phyloP scores from a whole-genome alignment of 2,113 vertebrate genomes.

The Lepus europaeus region DNA sequence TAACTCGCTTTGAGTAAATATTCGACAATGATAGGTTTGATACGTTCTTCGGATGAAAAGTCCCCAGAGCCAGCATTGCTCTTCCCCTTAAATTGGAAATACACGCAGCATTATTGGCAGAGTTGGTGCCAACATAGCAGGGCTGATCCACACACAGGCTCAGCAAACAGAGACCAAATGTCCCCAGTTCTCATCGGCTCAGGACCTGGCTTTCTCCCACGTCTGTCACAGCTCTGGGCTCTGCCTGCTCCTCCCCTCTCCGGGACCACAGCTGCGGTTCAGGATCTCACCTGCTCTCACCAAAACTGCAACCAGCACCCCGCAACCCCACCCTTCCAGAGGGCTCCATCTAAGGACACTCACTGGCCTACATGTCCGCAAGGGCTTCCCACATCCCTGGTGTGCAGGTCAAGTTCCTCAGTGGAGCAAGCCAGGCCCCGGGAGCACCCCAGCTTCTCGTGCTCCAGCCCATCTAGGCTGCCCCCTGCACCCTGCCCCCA shows the following conservation, averaged over 20 bases:
- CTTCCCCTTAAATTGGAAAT: neutral
- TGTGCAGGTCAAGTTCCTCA: neutral
- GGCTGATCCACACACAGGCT: neutral
- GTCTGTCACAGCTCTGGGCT: neutral
- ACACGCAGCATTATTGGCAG: neutral
- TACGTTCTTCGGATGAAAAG: conserved; percentile 36
- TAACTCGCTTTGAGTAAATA: neutral
- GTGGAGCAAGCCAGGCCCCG: neutral
- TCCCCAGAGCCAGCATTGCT: neutral
- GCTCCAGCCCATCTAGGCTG: rapidly evolving
- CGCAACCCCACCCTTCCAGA: neutral
- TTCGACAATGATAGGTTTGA: neutral
- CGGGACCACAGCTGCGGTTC: neutral
- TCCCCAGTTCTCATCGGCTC: neutral
- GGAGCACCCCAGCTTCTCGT: neutral
- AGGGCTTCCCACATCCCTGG: neutral
- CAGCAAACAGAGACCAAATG: neutral
- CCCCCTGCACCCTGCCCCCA: neutral
- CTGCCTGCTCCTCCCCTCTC: neutral
- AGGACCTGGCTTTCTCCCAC: neutral
- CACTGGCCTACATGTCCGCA: neutral
- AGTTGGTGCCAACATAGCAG: neutral
- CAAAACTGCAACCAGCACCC: neutral
- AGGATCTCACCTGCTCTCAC: neutral
- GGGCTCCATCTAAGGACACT: neutral